Evolutionary conservation across 2,888 invertebrate genomes (phyloP), one percentile per base, ranked within the genome.

Genomic region (Clusia tigrina): DNA sequence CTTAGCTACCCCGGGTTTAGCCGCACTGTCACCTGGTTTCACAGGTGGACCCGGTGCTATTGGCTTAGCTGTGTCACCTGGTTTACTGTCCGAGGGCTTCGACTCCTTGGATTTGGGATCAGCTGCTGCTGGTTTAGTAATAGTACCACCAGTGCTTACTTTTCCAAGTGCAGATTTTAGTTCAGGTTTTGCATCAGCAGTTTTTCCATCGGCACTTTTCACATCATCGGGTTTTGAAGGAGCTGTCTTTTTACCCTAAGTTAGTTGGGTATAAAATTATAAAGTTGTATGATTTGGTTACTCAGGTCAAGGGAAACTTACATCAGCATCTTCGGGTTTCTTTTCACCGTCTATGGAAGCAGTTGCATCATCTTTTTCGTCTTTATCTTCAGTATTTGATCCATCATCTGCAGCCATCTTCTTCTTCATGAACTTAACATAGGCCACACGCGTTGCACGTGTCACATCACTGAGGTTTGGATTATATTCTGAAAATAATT

Each of bases 401-500:
- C 77, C 62, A 2, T 81, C 81, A 3, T 80, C 80, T 6, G 79
- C 79, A 58, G 87, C 88, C 68, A 90, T 86, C 82, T 91, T 90
- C 77, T 87, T 89, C 66, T 89, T 88, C 89, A 94, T 94, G 80
- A 94, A 95, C 83, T 94, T 94, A 58, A 93, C 93, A 73, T 94
- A 94, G 0, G 94, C 94, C 17, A 94, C 89, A 71, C 94, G 86
- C 0, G 94, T 92, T 1, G 90, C 89, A 1, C 91, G 91, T 1
- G 93, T 89, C 1, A 93, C 90, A 0, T 88, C 88, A 1, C 89
- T 88, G 32, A 94, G 84, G 70, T 90, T 91, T 0, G 94, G 94
- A 85, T 94, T 94, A 82, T 89, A 94, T 81, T 92, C 91, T 89
- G 76, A 1, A 12, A 1, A 22, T 1, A 6, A 18, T n/a, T 9